Evolutionary conservation across 2,888 invertebrate species (phyloP).

Genomic region (Fragum fragum): DNA sequence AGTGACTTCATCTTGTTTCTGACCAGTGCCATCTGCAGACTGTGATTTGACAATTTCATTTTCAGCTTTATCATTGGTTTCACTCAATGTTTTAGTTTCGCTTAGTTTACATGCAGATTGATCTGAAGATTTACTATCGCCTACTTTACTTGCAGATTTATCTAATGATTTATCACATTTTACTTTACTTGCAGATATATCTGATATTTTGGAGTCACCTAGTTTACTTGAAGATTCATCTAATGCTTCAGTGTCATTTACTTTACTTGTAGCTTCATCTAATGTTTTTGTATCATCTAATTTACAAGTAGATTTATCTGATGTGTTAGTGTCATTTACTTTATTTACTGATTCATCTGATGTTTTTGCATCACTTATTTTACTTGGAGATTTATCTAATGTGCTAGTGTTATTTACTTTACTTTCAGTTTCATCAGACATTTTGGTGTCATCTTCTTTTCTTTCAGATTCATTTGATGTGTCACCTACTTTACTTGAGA

Average conservation of each 20-base stretch:
- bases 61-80: conserved; percentile 19
- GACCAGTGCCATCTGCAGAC: conserved; percentile 18
- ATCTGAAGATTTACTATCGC: background rate
- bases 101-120: background rate
- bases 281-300: background rate
- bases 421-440: background rate
- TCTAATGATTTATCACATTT: background rate
- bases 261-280: conserved; percentile 4
- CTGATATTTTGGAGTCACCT: conserved; percentile 26
- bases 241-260: conserved; percentile 25
- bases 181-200: conserved; percentile 21
- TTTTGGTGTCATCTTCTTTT: background rate
- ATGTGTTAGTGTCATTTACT: background rate
- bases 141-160: background rate
- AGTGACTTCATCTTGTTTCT: conserved; percentile 5
- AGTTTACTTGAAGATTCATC: conserved; percentile 25
- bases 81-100: conserved; percentile 31
- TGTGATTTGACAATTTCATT: background rate
- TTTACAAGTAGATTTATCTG: background rate
- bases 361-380: conserved; percentile 8
- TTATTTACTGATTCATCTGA: conserved; percentile 32
- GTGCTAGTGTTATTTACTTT: background rate
- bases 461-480: background rate
- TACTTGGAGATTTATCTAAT: conserved; percentile 8
- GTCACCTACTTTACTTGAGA: conserved; percentile 23